These are phyloP conservation scores for Ooceraea biroi DNA, from an alignment of 1,140 invertebrate species.

Conservation along the genomic window DNA sequence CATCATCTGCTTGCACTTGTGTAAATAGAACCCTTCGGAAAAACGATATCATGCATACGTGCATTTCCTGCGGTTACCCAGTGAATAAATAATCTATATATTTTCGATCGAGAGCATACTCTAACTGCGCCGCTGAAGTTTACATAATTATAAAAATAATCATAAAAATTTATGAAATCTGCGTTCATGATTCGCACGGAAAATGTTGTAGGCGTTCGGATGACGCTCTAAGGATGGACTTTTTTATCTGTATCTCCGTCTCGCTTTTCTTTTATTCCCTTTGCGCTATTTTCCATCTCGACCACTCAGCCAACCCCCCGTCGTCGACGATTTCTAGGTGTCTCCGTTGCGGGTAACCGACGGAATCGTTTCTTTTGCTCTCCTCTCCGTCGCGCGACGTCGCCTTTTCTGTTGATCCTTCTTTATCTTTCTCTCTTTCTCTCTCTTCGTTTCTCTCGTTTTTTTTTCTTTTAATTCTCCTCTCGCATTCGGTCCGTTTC, in stretches of 20 bases:
- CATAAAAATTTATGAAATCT: conserved; percentile 6
- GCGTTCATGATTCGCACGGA: background rate
- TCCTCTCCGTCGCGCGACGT: conserved; percentile 40
- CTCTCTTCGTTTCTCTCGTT: background rate
- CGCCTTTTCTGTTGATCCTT: conserved; percentile 47
- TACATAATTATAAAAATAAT: no score
- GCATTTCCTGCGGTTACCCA: no score
- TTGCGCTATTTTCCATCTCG: conserved; percentile 58
- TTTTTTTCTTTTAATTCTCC: conserved; percentile 15
- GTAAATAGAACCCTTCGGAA: no score
- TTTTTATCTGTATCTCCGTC: conserved; percentile 55
- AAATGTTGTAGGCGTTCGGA: conserved; percentile 1
- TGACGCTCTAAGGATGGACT: conserved; percentile 47
- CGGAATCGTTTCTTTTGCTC: conserved; percentile 63
- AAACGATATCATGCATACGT: no score
- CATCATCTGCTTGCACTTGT: no score
- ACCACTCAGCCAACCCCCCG: background rate
- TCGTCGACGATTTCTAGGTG: conserved; percentile 44
- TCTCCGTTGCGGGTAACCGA: conserved; percentile 65
- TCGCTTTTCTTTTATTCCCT: conserved; percentile 30
- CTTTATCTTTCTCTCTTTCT: background rate
- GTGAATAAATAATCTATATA: no score
- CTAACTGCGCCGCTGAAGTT: background rate
- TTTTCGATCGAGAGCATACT: no score
- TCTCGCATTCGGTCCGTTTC: conserved; percentile 53